phyloP scores from a whole-genome alignment of 2,797 vertebrate species.

The Ispidina picta region DNA sequence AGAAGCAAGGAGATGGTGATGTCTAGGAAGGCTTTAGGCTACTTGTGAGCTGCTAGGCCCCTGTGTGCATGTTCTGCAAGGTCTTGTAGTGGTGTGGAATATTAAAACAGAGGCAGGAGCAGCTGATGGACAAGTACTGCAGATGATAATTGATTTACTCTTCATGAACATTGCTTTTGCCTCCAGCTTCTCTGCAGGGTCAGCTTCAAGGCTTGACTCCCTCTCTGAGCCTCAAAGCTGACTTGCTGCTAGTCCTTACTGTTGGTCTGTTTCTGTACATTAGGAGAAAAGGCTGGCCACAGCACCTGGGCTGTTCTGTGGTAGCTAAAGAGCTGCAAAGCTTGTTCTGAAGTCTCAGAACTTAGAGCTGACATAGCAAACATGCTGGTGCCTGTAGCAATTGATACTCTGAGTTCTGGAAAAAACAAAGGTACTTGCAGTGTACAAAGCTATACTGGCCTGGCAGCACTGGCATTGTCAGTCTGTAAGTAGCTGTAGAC shows the following conservation, averaged over 20 bases:
- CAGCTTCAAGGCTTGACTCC: not conserved
- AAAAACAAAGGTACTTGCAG: not conserved
- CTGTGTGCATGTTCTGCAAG: not conserved
- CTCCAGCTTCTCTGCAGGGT: not conserved
- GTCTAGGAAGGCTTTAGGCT: not conserved
- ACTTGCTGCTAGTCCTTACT: not conserved
- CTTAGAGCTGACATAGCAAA: too few relatives aligned
- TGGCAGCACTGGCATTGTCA: not conserved
- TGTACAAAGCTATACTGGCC: not conserved
- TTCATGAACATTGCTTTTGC: not conserved
- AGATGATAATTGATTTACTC: not conserved
- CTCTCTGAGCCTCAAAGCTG: not conserved
- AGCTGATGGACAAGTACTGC: not conserved
- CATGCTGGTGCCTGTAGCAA: not conserved
- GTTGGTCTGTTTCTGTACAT: not conserved
- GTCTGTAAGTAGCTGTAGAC: not conserved
- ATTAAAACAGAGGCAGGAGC: not conserved
- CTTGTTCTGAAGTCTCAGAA: not conserved
- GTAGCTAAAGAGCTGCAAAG: not conserved
- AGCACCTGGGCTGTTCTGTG: not conserved
- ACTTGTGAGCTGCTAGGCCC: not conserved
- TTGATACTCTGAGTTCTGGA: not conserved
- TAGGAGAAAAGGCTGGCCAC: not conserved
- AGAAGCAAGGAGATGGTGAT: not conserved
- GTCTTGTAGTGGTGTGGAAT: not conserved